Evolutionary conservation across 2,113 vertebrate genomes (phyloP), one percentile per base, ranked within the genome.

Genomic region (Lichenostomus cassidix): DNA sequence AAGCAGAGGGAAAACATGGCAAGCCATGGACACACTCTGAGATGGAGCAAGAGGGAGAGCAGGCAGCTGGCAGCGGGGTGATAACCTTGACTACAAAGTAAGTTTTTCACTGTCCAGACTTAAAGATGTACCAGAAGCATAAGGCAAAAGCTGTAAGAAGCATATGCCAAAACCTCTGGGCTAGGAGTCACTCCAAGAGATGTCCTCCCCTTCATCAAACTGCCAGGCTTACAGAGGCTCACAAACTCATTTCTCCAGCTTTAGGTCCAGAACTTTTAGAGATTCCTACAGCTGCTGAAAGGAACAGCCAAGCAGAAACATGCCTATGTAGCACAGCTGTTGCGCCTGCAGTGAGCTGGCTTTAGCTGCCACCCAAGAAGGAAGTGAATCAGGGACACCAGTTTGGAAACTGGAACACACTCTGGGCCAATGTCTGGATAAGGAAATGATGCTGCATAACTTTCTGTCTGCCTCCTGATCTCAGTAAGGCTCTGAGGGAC

Each of bases 301-400:
- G 23, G 44, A 82, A 74, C 53, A 96, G 85, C 33, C 63, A 85
- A 79, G 75, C 67, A 96, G 82, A 92, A 92, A 37, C 35, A 18
- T 4, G 31, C 24, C 11, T 11, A 20, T 15, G 58, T 5, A 68
- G 60, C 59, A 68, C 79, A 87, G 52, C 8, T 67, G 49, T 22
- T 91, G 92, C 17, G 17, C 28, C 31, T 59, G 37, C 65, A 91
- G 44, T 11, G 15, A 89, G 55, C 9, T 29, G 33, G 35, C 53
- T 85, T 84, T 31, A 76, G 86, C 52, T 79, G 49, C 31, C 20
- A 71, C 31, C 29, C 58, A 88, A n/a, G 33, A 35, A 77, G 39
- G 59, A 71, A 49, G 44, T 17, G 10, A 44, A 29, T 84, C 42
- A 75, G 52, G 44, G 58, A 68, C n/a, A 93, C 9, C 49, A 71